Conservation (phyloP, 2,113 vertebrate genomes). For the Astur gentilis region DNA sequence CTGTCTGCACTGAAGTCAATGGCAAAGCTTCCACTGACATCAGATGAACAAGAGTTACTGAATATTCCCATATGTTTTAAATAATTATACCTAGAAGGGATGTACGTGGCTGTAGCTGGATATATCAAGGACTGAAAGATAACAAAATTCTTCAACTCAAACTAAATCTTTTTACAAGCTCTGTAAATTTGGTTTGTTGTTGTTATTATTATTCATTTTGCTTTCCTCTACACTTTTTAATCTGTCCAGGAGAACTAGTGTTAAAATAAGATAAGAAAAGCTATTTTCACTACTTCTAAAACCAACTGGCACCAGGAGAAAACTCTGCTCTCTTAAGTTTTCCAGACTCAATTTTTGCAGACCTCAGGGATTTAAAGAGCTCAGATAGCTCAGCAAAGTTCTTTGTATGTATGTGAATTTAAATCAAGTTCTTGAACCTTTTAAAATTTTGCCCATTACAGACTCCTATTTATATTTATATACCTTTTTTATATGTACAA, state of each 20-base stretch:
- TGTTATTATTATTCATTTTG: not conserved
- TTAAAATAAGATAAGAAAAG: not conserved
- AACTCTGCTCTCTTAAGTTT: not conserved
- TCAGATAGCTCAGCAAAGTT: not conserved
- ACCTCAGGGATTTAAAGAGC: not conserved
- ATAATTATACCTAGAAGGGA: not conserved
- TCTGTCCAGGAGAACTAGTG: not conserved
- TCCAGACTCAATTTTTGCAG: not conserved
- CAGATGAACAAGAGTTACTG: not conserved
- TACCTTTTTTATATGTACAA: not conserved
- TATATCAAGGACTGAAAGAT: not conserved
- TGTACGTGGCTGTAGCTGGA: not conserved
- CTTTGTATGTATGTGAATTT: not conserved
- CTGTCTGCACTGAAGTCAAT: not conserved
- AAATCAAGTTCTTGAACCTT: not conserved
- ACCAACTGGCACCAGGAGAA: not conserved
- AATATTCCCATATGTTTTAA: not conserved
- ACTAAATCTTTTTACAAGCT: not conserved
- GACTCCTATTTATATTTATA: not conserved
- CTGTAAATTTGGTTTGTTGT: not conserved
- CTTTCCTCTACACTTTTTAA: not conserved
- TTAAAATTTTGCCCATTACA: not conserved
- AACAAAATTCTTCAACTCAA: not conserved
- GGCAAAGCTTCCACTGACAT: not conserved
- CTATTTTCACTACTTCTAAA: not conserved